Percentiles rank a stretch among this genome's conserved stretches.
These are phyloP conservation scores for Corapipo altera DNA, from an alignment of 2,113 vertebrate genomes.

Conservation along the genomic window DNA sequence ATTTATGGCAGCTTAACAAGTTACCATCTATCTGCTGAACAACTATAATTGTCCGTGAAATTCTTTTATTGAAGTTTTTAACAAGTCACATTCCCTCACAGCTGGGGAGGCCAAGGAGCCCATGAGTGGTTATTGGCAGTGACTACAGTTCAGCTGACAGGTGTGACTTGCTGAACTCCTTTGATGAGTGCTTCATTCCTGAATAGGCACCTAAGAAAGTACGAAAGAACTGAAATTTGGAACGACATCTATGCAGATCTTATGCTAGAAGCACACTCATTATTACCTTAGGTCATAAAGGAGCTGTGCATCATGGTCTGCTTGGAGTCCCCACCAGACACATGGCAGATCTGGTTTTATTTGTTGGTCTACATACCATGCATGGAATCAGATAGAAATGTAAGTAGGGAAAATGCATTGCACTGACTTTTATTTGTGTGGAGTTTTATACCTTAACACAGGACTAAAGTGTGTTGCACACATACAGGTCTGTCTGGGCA, in stretches of 20 bases:
- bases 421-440: background rate
- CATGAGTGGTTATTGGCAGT: background rate
- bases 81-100: constrained; percentile 63
- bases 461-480: constrained; percentile 25
- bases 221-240: background rate
- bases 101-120: constrained; percentile 18
- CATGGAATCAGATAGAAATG: background rate
- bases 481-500: background rate
- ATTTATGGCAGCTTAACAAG: constrained; percentile 66
- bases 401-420: constrained; percentile 1
- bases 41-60: constrained; percentile 59
- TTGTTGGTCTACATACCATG: background rate
- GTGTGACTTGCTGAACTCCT: constrained; percentile 40
- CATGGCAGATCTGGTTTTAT: background rate
- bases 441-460: constrained; percentile 10
- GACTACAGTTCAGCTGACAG: constrained; percentile 15
- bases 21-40: constrained; percentile 53
- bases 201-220: background rate
- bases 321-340: background rate
- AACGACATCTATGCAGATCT: background rate
- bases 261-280: background rate
- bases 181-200: background rate
- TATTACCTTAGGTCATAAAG: background rate
- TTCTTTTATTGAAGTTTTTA: constrained; percentile 59
- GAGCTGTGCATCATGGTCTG: background rate